A percentile compares a stretch with the other conserved stretches of the same genome.
Evolutionary conservation across 2,888 invertebrate species (phyloP).

Genomic region (Disparrhopalites patrizii): DNA sequence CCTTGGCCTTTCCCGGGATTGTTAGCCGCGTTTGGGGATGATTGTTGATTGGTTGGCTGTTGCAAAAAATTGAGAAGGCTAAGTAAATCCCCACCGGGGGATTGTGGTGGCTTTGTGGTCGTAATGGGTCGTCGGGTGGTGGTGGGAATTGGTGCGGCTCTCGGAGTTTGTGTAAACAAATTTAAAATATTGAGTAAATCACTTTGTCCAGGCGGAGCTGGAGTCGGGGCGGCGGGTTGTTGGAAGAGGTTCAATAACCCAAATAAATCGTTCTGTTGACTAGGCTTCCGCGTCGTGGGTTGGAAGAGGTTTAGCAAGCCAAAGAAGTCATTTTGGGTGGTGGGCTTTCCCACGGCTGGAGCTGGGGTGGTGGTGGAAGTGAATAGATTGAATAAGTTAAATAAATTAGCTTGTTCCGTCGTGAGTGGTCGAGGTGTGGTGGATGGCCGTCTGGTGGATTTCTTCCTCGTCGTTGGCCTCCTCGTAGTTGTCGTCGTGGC

Average conservation of each 20-base stretch:
- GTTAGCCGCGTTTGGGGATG: too few relatives aligned
- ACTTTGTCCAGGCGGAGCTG: not conserved
- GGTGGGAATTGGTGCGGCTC: constrained; percentile 2
- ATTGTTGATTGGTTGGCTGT: not conserved
- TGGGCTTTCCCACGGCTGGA: not conserved
- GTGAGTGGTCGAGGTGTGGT: not conserved
- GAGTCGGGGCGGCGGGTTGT: not conserved
- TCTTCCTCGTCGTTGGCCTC: not conserved
- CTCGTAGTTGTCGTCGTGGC: constrained; percentile 9
- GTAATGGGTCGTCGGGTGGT: too few relatives aligned
- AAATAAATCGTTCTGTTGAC: constrained; percentile 13
- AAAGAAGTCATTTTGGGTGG: constrained; percentile 10
- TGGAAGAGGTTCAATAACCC: constrained; percentile 18
- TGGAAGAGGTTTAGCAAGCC: constrained; percentile 19
- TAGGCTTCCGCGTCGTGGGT: not conserved
- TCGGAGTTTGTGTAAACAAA: constrained; percentile 5
- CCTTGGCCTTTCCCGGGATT: too few relatives aligned
- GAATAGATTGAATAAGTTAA: constrained; percentile 24
- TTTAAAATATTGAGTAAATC: constrained; percentile 13
- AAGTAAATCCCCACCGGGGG: constrained; percentile 18
- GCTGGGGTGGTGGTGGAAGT: not conserved
- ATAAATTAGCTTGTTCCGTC: constrained; percentile 9
- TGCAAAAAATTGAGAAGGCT: constrained; percentile 16
- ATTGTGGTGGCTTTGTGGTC: too few relatives aligned
- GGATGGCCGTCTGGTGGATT: not conserved